These are phyloP conservation scores for Aplysina aerophoba DNA, from an alignment of 37 sponge, comb jelly and placozoan genomes.

Conservation along the genomic window DNA sequence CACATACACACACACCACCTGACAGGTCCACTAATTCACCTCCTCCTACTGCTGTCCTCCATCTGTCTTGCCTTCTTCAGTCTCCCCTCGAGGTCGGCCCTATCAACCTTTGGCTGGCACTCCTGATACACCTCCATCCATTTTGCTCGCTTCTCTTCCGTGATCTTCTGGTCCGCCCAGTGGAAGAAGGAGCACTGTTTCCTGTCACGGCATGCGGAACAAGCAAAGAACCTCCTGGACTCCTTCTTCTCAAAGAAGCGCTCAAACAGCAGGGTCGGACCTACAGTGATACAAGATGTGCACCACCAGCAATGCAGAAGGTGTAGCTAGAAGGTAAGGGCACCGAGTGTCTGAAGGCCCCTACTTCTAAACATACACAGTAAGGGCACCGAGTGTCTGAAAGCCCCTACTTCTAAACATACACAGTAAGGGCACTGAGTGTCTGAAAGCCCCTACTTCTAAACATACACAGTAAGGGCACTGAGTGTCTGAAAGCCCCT, in stretches of 20 bases:
- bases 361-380: too few relatives aligned
- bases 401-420: too few relatives aligned
- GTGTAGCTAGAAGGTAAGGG: too few relatives aligned
- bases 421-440: too few relatives aligned
- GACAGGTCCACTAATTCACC: too few relatives aligned
- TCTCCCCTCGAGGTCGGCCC: background rate
- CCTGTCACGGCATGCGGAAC: slow-evolving; percentile 82
- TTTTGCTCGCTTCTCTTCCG: slow-evolving; percentile 53
- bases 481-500: too few relatives aligned
- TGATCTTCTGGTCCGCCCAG: slow-evolving; percentile 75
- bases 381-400: too few relatives aligned
- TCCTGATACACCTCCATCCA: slow-evolving; percentile 48
- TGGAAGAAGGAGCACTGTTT: slow-evolving; percentile 87
- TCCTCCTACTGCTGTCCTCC: too few relatives aligned
- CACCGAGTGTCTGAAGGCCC: too few relatives aligned
- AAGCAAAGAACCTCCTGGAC: slow-evolving; percentile 84
- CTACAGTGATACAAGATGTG: slow-evolving; percentile 38
- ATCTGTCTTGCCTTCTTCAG: background rate
- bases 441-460: too few relatives aligned
- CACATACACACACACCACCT: too few relatives aligned
- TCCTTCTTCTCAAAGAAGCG: slow-evolving; percentile 74
- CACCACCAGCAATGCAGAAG: background rate
- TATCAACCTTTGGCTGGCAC: slow-evolving; percentile 32
- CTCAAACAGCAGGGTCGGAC: slow-evolving; percentile 88
- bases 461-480: too few relatives aligned